Conservation (phyloP, 2,888 invertebrate genomes). For the Clitarchus hookeri region DNA sequence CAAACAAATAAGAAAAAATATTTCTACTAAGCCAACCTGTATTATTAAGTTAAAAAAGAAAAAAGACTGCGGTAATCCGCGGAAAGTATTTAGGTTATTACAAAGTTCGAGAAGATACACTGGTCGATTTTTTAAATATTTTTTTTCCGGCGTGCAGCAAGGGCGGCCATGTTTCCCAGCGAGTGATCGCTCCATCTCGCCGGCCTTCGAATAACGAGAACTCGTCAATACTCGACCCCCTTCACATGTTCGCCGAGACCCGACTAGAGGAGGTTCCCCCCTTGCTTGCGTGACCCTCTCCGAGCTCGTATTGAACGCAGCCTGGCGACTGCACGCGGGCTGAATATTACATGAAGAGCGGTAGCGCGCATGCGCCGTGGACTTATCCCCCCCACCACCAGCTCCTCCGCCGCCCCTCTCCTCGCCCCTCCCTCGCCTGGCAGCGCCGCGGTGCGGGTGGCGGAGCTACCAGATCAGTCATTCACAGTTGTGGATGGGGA, state of each 20-base stretch:
- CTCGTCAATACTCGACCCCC: neutral
- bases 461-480: neutral
- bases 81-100: too few relatives aligned
- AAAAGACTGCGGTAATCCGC: too few relatives aligned
- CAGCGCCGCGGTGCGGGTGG: neutral
- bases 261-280: neutral
- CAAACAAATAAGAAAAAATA: too few relatives aligned
- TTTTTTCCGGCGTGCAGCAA: too few relatives aligned
- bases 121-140: too few relatives aligned
- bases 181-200: neutral
- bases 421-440: too few relatives aligned
- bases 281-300: too few relatives aligned
- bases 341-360: slow-evolving; percentile 5
- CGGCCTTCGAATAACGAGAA: neutral
- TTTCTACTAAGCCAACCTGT: too few relatives aligned
- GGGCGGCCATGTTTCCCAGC: neutral
- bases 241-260: neutral
- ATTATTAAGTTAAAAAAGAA: too few relatives aligned
- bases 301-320: neutral
- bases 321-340: neutral
- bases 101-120: too few relatives aligned
- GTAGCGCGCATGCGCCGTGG: slow-evolving; percentile 35
- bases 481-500: too few relatives aligned
- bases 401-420: neutral
- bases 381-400: slow-evolving; percentile 21